Base-by-base conservation (phyloP, 92 coral and sea anemone genomes). In the Scolanthus callimorphus region DNA sequence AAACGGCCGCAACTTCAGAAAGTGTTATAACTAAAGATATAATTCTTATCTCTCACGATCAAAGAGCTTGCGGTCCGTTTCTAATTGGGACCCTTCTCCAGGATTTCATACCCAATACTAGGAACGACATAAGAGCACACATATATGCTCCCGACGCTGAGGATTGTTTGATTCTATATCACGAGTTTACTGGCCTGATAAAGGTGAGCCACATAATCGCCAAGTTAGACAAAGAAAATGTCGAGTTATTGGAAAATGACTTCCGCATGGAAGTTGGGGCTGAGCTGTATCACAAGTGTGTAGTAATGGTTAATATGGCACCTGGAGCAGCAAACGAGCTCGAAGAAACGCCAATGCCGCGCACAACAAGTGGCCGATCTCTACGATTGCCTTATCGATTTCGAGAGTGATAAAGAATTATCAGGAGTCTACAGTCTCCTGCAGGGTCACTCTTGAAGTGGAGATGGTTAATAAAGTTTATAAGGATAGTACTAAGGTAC, bases 131-230 rank as follows among this genome's bases (percentile, higher is more conserved):
- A 29, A 69, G 39, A 69, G 57, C 39, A 52, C 67, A 59, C 20
- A 45, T 69, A 0, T 69, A 70, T 15, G 48, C 68, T 45, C 67
- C 68, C 34, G 68, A 59, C 39, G 39, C 77, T 31, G 77, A 70
- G 53, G 68, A 70, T 59, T 59, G 77, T 70, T 31, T 70, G 38
- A 31, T 70, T 53, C 66, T 60, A 3, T 62, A 70, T 27, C 60
- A 70, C 29, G 69, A 70, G 27, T 70, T 70, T 49, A 59, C 77
- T 4, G 69, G 69, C 22, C 48, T 39, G 51, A 48, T 60, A 43
- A 70, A 31, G 66, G 50, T 50, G 62, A 61, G 60, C 52, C 77
- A 60, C 17, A 60, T 60, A 44, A 25, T 70, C 60, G 39, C 29
- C 20, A 52, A 59, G 59, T 69, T 60, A n/a, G 28, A 34, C 12